phyloP scores from a whole-genome alignment of 2,797 vertebrate species.

The Labeo calbasu region DNA sequence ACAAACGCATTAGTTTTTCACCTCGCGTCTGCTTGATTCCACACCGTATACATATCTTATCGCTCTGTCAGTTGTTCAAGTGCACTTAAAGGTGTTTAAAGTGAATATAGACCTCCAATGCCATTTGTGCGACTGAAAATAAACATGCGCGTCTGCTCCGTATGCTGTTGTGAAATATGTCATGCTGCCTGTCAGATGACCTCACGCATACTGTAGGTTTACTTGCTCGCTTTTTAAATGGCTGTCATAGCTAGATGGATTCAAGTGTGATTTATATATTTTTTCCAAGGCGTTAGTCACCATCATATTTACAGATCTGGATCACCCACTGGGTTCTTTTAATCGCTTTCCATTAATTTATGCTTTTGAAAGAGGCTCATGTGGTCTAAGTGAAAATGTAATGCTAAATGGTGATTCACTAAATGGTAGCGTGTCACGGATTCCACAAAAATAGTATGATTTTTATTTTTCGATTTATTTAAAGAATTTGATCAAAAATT shows the following conservation, averaged over 20 bases:
- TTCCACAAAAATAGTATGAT: neutral
- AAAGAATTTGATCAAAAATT: neutral
- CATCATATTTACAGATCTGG: constrained; percentile 72
- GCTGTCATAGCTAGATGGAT: constrained; percentile 74
- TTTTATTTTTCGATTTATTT: too few relatives aligned
- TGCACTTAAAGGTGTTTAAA: constrained; percentile 52
- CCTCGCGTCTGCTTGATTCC: constrained; percentile 48
- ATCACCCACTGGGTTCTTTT: constrained; percentile 28
- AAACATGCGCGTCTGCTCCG: constrained; percentile 68
- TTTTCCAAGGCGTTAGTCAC: constrained; percentile 73
- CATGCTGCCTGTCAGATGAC: constrained; percentile 70
- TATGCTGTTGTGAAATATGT: constrained; percentile 53
- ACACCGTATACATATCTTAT: constrained; percentile 50
- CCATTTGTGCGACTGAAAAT: constrained; percentile 64
- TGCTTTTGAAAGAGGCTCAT: neutral
- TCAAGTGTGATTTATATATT: constrained; percentile 75
- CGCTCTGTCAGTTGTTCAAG: constrained; percentile 53
- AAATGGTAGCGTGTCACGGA: neutral
- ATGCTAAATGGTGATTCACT: neutral
- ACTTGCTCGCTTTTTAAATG: constrained; percentile 71
- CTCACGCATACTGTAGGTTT: constrained; percentile 70
- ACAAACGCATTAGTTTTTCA: constrained; percentile 29
- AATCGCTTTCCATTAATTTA: constrained; percentile 6
- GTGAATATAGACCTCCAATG: constrained; percentile 65
- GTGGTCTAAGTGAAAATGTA: constrained; percentile 12